A percentile compares a stretch with the other conserved stretches of the same genome.
Evolutionary conservation across 2,113 vertebrate genomes (phyloP).

Genomic region (Phocoena sinus): DNA sequence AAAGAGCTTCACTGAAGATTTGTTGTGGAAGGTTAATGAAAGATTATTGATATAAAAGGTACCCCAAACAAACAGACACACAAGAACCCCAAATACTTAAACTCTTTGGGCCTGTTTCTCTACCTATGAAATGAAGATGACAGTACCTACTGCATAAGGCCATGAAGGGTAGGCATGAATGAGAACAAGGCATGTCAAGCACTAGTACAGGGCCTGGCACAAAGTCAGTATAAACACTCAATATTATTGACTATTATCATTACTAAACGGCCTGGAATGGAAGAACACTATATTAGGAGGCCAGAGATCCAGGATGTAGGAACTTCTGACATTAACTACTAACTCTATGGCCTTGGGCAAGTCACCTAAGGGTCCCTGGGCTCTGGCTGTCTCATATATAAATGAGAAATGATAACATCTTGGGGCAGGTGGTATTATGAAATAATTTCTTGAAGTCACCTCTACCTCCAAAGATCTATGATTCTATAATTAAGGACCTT

Average conservation of each 20-base stretch:
- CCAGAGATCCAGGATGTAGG: neutral
- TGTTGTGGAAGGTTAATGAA: neutral
- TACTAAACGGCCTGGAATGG: no score
- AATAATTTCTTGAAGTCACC: neutral
- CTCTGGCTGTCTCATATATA: neutral
- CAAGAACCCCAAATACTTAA: neutral
- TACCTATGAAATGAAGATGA: neutral
- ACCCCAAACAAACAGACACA: neutral
- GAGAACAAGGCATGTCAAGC: neutral
- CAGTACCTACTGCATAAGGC: accelerated
- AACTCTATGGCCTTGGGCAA: neutral
- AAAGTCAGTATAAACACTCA: neutral
- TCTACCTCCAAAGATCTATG: neutral
- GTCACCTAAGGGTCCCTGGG: neutral
- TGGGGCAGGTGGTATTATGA: neutral
- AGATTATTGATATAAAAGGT: neutral
- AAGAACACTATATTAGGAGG: neutral
- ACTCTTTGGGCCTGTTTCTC: neutral
- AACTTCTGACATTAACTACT: neutral
- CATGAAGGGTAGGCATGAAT: no score
- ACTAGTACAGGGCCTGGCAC: neutral
- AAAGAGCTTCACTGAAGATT: neutral
- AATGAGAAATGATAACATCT: neutral
- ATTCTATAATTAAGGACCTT: neutral
- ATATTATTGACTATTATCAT: accelerated